Evolutionary conservation across 2,888 invertebrate genomes (phyloP).

Genomic region (Amphipoea lucens): DNA sequence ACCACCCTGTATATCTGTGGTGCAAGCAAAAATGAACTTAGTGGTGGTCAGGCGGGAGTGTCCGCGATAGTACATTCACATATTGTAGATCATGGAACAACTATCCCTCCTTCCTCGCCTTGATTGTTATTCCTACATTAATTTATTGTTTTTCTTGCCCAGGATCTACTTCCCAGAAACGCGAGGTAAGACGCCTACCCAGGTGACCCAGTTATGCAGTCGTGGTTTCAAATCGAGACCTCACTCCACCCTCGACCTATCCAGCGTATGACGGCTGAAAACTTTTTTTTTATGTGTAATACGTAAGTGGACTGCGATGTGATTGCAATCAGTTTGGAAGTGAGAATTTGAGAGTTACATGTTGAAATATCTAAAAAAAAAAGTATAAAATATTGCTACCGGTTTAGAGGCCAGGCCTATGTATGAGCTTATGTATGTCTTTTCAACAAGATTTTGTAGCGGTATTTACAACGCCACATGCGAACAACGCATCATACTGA

Average conservation of each 20-base stretch:
- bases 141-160: constrained; percentile 20
- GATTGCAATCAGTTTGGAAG: not conserved
- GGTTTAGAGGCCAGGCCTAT: not conserved
- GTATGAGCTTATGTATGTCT: not conserved
- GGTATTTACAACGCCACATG: too few relatives aligned
- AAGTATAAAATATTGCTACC: too few relatives aligned
- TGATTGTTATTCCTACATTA: not conserved
- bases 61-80: not conserved
- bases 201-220: constrained; percentile 91
- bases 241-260: constrained; percentile 45
- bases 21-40: too few relatives aligned
- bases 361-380: not conserved
- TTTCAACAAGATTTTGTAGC: not conserved
- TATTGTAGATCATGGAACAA: not conserved
- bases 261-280: constrained; percentile 58
- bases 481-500: too few relatives aligned
- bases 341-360: not conserved
- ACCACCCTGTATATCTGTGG: too few relatives aligned
- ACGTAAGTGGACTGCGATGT: not conserved
- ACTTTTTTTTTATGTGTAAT: constrained; percentile 4
- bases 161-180: constrained; percentile 94
- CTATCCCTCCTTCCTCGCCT: not conserved
- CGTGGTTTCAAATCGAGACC: constrained; percentile 91
- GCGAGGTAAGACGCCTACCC: constrained; percentile 91
- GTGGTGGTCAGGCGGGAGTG: too few relatives aligned